Conservation (phyloP, 2,113 vertebrate species). For the Bambusicola thoracicus region DNA sequence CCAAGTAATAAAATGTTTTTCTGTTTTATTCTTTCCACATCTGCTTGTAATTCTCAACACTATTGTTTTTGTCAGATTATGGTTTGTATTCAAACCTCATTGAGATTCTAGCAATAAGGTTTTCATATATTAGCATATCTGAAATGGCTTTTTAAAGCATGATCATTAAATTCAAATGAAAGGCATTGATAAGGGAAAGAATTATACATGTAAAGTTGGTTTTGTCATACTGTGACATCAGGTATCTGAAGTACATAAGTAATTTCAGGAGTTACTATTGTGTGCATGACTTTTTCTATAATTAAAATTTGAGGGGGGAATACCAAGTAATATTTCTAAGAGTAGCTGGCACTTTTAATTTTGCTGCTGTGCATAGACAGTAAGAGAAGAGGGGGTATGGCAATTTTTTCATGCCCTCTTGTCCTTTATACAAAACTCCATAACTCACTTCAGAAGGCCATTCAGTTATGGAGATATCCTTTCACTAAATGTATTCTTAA, state of each 20-base stretch:
- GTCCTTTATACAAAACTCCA: neutral
- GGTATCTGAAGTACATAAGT: neutral
- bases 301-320: neutral
- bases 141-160: constrained; percentile 33
- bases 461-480: neutral
- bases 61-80: constrained; percentile 49
- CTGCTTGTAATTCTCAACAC: constrained; percentile 64
- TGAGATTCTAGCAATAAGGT: constrained; percentile 45
- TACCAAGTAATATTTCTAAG: neutral
- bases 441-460: neutral
- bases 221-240: neutral
- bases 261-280: neutral
- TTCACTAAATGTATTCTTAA: neutral
- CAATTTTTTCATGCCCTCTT: neutral
- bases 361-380: neutral
- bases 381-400: neutral
- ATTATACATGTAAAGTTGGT: neutral
- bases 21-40: constrained; percentile 62
- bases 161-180: constrained; percentile 11
- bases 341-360: neutral
- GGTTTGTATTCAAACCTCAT: constrained; percentile 56
- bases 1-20: constrained; percentile 22
- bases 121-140: constrained; percentile 66
- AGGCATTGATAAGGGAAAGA: neutral
- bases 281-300: neutral